Evolutionary conservation across 2,113 vertebrate genomes (phyloP).

Genomic region (Emydura subglobosa): DNA sequence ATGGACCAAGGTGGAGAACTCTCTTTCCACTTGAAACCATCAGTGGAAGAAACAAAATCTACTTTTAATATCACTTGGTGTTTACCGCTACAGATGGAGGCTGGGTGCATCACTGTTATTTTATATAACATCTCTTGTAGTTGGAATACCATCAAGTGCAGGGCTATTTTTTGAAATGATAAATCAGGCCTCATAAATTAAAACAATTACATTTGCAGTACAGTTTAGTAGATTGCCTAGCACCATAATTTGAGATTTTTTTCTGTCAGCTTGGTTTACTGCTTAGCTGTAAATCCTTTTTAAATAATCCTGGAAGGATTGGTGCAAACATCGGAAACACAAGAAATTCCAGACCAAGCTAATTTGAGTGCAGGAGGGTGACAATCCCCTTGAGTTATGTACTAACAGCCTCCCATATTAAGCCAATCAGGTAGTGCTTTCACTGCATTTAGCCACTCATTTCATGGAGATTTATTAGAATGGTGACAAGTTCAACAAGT

Average conservation of each 20-base stretch:
- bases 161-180: slow-evolving; percentile 37
- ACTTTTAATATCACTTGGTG: background rate
- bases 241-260: slow-evolving; percentile 33
- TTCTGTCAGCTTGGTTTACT: slow-evolving; percentile 66
- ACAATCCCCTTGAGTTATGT: background rate
- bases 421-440: background rate
- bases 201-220: slow-evolving; percentile 40
- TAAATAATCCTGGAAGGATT: slow-evolving; percentile 6
- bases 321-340: background rate
- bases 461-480: background rate
- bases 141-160: background rate
- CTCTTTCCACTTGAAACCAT: background rate
- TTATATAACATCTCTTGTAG: slow-evolving; percentile 2
- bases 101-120: background rate
- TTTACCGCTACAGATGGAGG: background rate
- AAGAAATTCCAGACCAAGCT: background rate
- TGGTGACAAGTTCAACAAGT: background rate
- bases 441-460: background rate
- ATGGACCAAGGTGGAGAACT: rapidly evolving
- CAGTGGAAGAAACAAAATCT: background rate
- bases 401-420: background rate
- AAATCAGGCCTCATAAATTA: slow-evolving; percentile 67
- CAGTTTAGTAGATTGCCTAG: slow-evolving; percentile 33
- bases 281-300: slow-evolving; percentile 55
- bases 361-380: background rate